Evolutionary conservation across 2,888 invertebrate genomes (phyloP), one percentile per base, ranked within the genome.

Genomic region (Morpho helenor): DNA sequence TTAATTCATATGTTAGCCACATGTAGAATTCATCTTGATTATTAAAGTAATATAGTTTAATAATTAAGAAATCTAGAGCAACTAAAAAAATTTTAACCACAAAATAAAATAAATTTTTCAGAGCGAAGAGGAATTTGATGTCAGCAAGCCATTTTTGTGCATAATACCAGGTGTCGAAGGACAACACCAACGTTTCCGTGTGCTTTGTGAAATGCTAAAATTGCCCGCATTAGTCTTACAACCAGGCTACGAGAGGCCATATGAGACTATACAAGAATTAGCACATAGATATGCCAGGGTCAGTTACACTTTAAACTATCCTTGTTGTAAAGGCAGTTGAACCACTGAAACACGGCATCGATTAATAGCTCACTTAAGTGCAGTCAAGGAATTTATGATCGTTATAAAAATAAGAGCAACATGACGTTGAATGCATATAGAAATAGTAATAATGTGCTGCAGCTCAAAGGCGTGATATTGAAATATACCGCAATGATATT

Each of bases 141-240:
- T 60, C 1, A 68, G 53, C 5, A 62, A 72, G 31, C 66, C 66
- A 3, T 72, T 73, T 60, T 47, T 83, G 41, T 76, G 72, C 61
- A 68, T 84, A 48, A 56, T 84, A 8, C 82, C 82, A 0, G 83
- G 82, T 0, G 53, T 82, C 42, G 82, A 82, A 56, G 76, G 79
- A 0, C 75, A 77, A 51, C 65, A 78, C 53, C 50, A 56, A 3
- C 66, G 74, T 40, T 82, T 82, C 68, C 56, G 57, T 0, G 9
- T 52, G 3, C 55, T 81, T 7, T 78, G 79, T 56, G 76, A 77
- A 3, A 68, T 75, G 0, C 69, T 81, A 23, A 78, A 79, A 63
- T 40, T 79, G 45, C 69, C 74, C 0, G 76, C 79, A 0, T 51
- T 75, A 0, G 75, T 76, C 2, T 64, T 82, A 45, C 80, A 77